A percentile compares a stretch with the other conserved stretches of the same genome.
phyloP scores from a whole-genome alignment of 2,113 vertebrate genomes.

The Pardalotus punctatus region DNA sequence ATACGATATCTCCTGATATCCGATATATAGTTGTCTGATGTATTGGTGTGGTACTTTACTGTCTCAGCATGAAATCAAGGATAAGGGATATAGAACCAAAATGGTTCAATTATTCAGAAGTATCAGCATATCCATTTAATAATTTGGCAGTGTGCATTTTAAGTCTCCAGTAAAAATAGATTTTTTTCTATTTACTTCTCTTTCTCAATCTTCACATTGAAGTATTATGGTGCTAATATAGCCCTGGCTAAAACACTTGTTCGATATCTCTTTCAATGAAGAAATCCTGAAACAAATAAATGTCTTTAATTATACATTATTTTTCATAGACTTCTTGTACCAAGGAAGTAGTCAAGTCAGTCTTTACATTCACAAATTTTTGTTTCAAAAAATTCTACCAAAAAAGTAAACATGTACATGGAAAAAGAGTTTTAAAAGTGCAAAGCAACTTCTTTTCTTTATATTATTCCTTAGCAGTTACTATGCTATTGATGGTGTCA shows the following conservation, averaged over 20 bases:
- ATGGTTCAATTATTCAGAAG: background rate
- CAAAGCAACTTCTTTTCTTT: background rate
- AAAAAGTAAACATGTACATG: background rate
- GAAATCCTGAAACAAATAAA: background rate
- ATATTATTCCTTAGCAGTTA: background rate
- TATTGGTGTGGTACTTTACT: background rate
- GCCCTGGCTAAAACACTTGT: background rate
- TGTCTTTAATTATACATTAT: background rate
- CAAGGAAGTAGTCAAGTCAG: background rate
- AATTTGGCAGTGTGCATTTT: background rate
- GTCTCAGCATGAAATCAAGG: background rate
- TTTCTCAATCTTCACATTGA: background rate
- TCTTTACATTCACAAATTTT: background rate
- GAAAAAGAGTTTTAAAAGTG: background rate
- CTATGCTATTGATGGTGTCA: background rate
- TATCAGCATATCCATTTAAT: background rate
- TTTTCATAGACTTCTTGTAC: background rate
- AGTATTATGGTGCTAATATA: background rate
- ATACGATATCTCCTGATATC: background rate
- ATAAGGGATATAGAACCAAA: background rate
- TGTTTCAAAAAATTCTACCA: background rate
- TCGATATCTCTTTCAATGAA: background rate
- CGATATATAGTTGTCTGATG: background rate
- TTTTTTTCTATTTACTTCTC: background rate
- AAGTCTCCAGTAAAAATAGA: background rate